Evolutionary conservation across 2,888 invertebrate genomes (phyloP).

Genomic region (Uropetala carovei): DNA sequence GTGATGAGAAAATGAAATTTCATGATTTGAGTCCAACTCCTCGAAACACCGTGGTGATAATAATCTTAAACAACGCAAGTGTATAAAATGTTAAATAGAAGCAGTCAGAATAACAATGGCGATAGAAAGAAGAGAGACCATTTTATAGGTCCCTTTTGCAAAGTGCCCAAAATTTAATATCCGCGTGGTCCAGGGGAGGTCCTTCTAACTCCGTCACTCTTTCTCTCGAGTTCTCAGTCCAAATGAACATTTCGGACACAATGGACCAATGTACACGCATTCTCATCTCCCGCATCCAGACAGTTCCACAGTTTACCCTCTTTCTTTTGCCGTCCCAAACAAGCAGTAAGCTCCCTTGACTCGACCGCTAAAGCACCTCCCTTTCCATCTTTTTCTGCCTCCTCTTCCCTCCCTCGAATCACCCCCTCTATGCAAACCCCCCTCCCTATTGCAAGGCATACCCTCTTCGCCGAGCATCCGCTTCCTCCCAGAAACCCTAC

Average conservation of each 20-base stretch:
- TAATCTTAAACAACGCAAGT: too few relatives aligned
- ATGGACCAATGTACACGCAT: slow-evolving; percentile 27
- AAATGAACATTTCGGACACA: slow-evolving; percentile 40
- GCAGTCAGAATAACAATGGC: neutral
- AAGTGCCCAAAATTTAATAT: slow-evolving; percentile 27
- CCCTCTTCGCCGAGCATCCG: neutral
- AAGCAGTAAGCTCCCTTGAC: slow-evolving; percentile 36
- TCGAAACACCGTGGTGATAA: too few relatives aligned
- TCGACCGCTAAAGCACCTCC: slow-evolving; percentile 23
- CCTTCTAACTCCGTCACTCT: slow-evolving; percentile 17
- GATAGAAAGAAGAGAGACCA: neutral
- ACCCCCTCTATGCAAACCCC: neutral
- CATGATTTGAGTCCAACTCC: too few relatives aligned
- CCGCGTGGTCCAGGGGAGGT: neutral
- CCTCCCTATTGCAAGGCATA: neutral
- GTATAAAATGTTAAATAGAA: too few relatives aligned
- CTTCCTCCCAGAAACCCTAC: neutral
- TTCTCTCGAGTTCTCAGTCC: slow-evolving; percentile 5
- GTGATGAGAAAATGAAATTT: too few relatives aligned
- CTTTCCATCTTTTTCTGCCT: neutral
- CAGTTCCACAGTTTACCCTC: slow-evolving; percentile 53
- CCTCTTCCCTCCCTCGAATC: neutral
- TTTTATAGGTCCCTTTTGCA: neutral
- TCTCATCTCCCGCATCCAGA: slow-evolving; percentile 52
- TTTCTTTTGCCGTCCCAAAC: slow-evolving; percentile 47